phyloP scores from a whole-genome alignment of 2,797 vertebrate species.

The Pseudopleuronectes americanus region DNA sequence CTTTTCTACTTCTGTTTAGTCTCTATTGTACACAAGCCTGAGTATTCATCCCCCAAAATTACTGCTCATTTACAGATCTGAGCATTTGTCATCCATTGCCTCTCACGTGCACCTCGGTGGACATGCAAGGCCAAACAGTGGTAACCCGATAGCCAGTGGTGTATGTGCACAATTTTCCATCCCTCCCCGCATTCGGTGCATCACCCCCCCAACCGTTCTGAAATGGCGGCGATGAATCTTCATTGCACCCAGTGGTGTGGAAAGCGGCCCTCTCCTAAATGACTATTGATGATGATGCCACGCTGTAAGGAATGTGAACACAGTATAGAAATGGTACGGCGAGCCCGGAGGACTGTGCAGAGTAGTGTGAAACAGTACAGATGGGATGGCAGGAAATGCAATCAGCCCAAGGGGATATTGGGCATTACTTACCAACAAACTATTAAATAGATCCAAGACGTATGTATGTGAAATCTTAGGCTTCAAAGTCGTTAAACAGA shows the following conservation, averaged over 20 bases:
- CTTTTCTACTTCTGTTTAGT: conserved; percentile 7
- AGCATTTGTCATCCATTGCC: conserved; percentile 71
- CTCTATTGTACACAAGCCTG: background rate
- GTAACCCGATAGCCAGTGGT: conserved; percentile 61
- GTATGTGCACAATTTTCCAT: conserved; percentile 75
- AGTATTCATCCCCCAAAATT: conserved; percentile 43
- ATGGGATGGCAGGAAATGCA: conserved; percentile 42
- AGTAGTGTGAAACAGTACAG: conserved; percentile 20
- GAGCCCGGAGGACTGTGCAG: conserved; percentile 42
- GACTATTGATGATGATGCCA: conserved; percentile 86
- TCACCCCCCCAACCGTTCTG: conserved; percentile 59
- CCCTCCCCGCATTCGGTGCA: conserved; percentile 48
- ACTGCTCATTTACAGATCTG: conserved; percentile 66
- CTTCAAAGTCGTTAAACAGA: conserved; percentile 31
- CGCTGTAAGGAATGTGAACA: conserved; percentile 78
- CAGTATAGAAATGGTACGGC: conserved; percentile 70
- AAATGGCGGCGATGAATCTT: conserved; percentile 87
- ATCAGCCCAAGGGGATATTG: conserved; percentile 31
- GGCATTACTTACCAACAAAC: conserved; percentile 28
- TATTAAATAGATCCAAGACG: conserved; percentile 12
- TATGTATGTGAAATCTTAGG: conserved; percentile 18
- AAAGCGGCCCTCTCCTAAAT: conserved; percentile 81
- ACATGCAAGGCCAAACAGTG: conserved; percentile 76
- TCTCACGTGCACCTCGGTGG: conserved; percentile 53
- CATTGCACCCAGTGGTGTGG: conserved; percentile 80